These are phyloP conservation scores for Lacerta bilineata DNA, from an alignment of 2,797 vertebrate species.

Conservation along the genomic window DNA sequence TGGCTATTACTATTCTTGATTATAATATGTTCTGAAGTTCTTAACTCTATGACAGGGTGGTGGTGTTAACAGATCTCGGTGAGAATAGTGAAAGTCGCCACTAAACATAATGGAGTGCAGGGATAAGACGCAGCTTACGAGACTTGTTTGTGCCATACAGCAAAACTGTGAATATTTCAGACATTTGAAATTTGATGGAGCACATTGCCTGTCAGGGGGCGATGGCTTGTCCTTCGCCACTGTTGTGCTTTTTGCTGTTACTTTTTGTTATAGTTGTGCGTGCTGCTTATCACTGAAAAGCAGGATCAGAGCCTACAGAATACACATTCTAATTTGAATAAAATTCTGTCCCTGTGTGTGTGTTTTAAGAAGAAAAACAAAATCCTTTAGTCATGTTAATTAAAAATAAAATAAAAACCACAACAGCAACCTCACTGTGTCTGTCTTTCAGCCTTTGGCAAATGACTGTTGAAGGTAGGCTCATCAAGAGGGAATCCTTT, in stretches of 20 bases:
- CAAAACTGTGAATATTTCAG: background rate
- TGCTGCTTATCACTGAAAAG: background rate
- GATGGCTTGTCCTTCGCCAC: background rate
- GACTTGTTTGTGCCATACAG: background rate
- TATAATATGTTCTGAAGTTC: background rate
- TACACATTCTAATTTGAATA: background rate
- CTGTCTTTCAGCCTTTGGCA: background rate
- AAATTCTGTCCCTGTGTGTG: background rate
- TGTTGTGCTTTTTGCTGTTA: background rate
- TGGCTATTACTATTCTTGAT: background rate
- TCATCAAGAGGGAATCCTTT: background rate
- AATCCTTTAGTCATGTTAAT: background rate
- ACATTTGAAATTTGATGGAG: background rate
- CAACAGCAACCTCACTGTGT: background rate
- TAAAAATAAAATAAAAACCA: background rate
- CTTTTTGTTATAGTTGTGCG: background rate
- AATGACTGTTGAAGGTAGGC: background rate
- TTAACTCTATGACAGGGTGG: background rate
- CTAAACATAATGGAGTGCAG: background rate
- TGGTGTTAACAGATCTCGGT: background rate
- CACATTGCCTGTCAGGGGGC: background rate
- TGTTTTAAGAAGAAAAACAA: conserved; percentile 6
- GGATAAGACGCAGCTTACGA: background rate
- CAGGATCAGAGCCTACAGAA: background rate
- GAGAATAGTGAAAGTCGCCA: background rate